phyloP scores from a whole-genome alignment of 1,140 invertebrate species.

The Halesus radiatus region DNA sequence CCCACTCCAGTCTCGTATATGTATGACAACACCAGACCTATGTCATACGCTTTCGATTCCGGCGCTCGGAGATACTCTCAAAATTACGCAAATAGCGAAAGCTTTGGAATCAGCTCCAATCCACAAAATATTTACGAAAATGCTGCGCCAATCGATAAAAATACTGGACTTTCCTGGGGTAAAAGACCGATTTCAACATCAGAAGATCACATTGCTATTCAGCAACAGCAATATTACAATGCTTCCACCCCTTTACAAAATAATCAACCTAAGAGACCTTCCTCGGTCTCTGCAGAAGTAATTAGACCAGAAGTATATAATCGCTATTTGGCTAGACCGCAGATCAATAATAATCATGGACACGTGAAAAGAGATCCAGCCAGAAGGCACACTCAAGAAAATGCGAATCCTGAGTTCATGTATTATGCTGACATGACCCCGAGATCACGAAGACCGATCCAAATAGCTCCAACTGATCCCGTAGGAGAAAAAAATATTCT shows the following conservation, averaged over 20 bases:
- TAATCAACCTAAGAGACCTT: conserved; percentile 68
- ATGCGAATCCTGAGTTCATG: conserved; percentile 67
- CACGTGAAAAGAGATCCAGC: conserved; percentile 2
- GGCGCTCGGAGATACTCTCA: conserved; percentile 25
- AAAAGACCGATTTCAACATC: conserved; percentile 69
- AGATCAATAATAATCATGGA: conserved; percentile 28
- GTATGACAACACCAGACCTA: conserved; percentile 68
- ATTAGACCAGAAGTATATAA: conserved; percentile 58
- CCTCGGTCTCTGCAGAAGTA: conserved; percentile 71
- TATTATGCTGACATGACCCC: conserved; percentile 78
- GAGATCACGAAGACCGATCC: conserved; percentile 76
- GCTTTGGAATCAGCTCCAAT: conserved; percentile 6
- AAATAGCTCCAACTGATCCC: conserved; percentile 61
- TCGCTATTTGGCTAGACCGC: conserved; percentile 47
- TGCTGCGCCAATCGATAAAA: conserved; percentile 12
- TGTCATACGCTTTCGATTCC: conserved; percentile 70
- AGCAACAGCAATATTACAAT: conserved; percentile 64
- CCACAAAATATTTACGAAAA: conserved; percentile 52
- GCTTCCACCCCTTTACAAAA: conserved; percentile 58
- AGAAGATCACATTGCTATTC: conserved; percentile 72
- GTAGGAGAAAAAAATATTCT: neutral
- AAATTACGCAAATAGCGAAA: conserved; percentile 25
- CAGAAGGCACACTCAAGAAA: conserved; percentile 46
- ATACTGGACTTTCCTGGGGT: conserved; percentile 39
- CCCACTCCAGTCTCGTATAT: conserved; percentile 68